These are phyloP conservation scores for Petrocephalus microphthalmus DNA, from an alignment of 2,113 vertebrate species.

Conservation along the genomic window DNA sequence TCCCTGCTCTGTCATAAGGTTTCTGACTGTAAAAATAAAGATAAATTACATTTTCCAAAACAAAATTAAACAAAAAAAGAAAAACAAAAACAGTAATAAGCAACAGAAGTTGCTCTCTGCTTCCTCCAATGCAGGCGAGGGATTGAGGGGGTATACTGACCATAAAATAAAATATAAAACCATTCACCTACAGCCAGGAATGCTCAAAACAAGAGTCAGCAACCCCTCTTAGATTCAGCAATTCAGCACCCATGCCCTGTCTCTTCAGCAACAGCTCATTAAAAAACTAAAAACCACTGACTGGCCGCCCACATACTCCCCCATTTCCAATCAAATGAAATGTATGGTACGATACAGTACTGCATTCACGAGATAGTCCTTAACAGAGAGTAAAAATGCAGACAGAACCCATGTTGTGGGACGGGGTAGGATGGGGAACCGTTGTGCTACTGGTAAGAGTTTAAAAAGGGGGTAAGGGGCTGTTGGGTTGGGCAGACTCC, in stretches of 20 bases:
- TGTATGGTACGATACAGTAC: neutral
- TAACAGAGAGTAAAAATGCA: neutral
- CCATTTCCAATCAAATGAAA: neutral
- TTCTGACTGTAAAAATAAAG: neutral
- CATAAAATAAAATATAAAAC: neutral
- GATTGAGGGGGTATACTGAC: constrained; percentile 3
- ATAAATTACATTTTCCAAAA: neutral
- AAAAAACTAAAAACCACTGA: neutral
- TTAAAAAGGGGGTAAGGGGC: neutral
- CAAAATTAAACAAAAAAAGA: constrained; percentile 1
- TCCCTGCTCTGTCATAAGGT: neutral
- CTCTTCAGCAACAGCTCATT: neutral
- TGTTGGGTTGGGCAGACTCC: neutral
- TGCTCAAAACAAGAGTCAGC: neutral
- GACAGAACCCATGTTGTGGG: neutral
- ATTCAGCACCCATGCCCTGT: neutral
- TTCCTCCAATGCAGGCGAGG: neutral
- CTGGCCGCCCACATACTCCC: neutral
- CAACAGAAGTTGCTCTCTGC: neutral
- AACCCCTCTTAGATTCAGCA: neutral
- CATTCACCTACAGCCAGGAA: neutral
- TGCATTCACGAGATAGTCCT: neutral
- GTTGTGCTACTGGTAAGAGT: neutral
- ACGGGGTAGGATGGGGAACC: neutral
- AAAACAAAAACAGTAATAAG: neutral